Base-by-base conservation (phyloP, 1,140 invertebrate genomes). In the Plectus sambesii region DNA sequence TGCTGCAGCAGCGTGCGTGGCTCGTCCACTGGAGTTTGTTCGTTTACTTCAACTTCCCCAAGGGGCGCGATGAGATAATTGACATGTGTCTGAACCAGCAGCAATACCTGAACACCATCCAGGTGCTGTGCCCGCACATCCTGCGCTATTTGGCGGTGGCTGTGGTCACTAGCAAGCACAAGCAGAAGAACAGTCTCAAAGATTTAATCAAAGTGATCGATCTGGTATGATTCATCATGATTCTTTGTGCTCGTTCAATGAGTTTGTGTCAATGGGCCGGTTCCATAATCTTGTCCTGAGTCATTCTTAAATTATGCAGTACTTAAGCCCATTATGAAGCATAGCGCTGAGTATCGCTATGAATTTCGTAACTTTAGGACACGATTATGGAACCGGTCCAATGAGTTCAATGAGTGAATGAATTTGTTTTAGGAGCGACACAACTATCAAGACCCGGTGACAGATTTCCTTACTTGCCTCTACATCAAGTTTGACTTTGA, bases 401-500 rank as follows among this genome's bases (percentile, higher is more conserved):
- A n/a, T n/a, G n/a, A n/a, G n/a, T n/a, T n/a, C n/a, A n/a, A n/a
- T n/a, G n/a, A n/a, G n/a, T n/a, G n/a, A n/a, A n/a, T n/a, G n/a
- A n/a, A n/a, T n/a, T n/a, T 49, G 43, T 69, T 71, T 36, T 57
- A 83, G 79, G 94, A 99, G 74, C 87, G 88, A 9, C 96, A 98
- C 72, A 93, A 87, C 5, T 99, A 98, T 73, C 79, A 81, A 62
- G 94, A 99, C 72, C 94, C 94, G 5, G 98, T 99, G 50, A 99
- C 93, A 8, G 93, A 99, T 72, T 98, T 99, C 72, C 78, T 99
- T 17, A 90, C 96, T 68, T 90, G 96, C 75, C 75, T 99, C 2
- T 98, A 96, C 70, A 89, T 99, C 1, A 94, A 98, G 70, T 99
- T 96, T 76, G 93, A 99, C 71, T 99, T 99, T 72, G 92, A 99